These are phyloP conservation scores for Drosophila demipolita DNA, from an alignment of 2,888 invertebrate species.

Conservation along the genomic window DNA sequence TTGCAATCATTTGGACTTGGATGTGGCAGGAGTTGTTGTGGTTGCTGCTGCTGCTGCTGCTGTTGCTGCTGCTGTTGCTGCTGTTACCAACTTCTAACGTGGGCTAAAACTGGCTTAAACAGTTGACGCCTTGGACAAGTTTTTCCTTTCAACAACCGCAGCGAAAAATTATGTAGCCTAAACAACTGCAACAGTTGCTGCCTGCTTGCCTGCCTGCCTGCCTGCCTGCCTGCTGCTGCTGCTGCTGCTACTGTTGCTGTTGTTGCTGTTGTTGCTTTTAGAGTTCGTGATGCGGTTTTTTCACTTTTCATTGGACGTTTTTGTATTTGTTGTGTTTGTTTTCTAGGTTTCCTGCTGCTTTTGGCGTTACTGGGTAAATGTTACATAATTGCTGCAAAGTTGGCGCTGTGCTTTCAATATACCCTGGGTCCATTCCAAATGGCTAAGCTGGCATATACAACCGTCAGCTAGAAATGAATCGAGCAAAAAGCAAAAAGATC, in stretches of 20 bases:
- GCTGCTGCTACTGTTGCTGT: slow-evolving; percentile 13
- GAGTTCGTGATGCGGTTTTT: slow-evolving; percentile 68
- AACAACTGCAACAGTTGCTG: slow-evolving; percentile 35
- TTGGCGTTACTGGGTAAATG: slow-evolving; percentile 83
- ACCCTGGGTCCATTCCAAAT: not conserved
- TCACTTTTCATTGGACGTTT: slow-evolving; percentile 60
- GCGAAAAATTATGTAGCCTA: slow-evolving; percentile 34
- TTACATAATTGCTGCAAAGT: slow-evolving; percentile 74
- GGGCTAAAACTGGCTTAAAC: slow-evolving; percentile 50
- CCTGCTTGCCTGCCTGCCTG: slow-evolving; percentile 3
- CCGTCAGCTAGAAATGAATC: not conserved
- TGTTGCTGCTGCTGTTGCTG: slow-evolving; percentile 17
- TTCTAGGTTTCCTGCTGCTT: slow-evolving; percentile 80
- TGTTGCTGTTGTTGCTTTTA: slow-evolving; percentile 33
- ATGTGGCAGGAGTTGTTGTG: slow-evolving; percentile 48
- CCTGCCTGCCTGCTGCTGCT: slow-evolving; percentile 9
- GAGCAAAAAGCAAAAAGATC: not conserved
- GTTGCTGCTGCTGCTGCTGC: slow-evolving; percentile 13
- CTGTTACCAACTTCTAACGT: slow-evolving; percentile 55
- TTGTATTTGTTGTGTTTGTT: slow-evolving; percentile 31
- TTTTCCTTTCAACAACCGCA: slow-evolving; percentile 68
- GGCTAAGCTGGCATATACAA: not conserved
- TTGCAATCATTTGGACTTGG: slow-evolving; percentile 64
- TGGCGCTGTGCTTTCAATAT: slow-evolving; percentile 16
- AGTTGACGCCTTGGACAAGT: slow-evolving; percentile 61